Base-by-base conservation (phyloP, 2,888 invertebrate genomes). In the Phoronis australis region DNA sequence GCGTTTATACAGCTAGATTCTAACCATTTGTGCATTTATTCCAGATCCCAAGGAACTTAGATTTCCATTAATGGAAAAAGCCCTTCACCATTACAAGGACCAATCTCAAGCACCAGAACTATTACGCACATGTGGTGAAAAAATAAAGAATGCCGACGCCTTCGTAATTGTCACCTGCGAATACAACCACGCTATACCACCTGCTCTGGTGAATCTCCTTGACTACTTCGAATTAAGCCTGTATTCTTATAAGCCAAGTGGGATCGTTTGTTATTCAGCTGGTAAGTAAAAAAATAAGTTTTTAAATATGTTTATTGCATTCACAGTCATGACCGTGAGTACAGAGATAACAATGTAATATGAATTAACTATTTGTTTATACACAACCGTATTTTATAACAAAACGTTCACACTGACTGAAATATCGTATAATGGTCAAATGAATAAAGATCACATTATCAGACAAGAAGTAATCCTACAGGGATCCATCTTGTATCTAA, bases 161-260 rank as follows among this genome's bases (percentile, higher is more conserved):
- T 76, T 66, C 50, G 63, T 80, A n/a, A 61, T 79, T 21, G 65
- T 80, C 18, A 69, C 76, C 2, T 67, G 73, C 20, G 72, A 72
- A 51, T 73, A 73, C 52, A 79, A 79, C 58, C 72, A 75, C 60
- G 64, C 66, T 37, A 66, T 79, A 31, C 78, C 79, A 1, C 78
- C 80, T 18, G 79, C 78, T 0, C 69, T 80, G n/a, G 53, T 69
- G 38, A 78, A 78, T 57, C 62, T 79, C 65, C 41, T 80, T 55
- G 74, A 78, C 60, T 77, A 80, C 56, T 80, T 80, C 50, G 70
- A 77, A 2, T 67, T 71, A 2, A 64, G 67, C n/a, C 61, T 70
- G 38, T 80, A 62, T 54, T 56, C 68, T 15, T 76, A 71, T 50
- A 64, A 66, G 51, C 70, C 73, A 0, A 64, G 66, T 51, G 70